Base-by-base conservation (phyloP, 2,797 vertebrate genomes). In the Varecia variegata region DNA sequence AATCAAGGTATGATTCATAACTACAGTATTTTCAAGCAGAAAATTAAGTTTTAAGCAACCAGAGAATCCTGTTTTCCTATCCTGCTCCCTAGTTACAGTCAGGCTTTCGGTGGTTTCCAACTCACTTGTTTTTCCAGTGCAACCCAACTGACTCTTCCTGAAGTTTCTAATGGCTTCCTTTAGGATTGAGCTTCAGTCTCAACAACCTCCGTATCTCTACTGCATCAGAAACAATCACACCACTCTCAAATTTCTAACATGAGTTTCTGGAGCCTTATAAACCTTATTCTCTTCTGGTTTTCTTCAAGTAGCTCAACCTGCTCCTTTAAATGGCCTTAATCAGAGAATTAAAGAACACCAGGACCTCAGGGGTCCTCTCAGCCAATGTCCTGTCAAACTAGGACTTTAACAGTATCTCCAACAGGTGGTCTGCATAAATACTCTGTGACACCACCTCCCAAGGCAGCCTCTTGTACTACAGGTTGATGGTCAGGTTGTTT, bases 21-120 rank as follows among this genome's bases (percentile, higher is more conserved):
- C 8, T 50, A 79, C 50, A 65, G 12, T 52, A 38, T 52, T 65
- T 83, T 38, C 82, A 91, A 71, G 38, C 43, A 86, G 88, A 71
- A 97, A 79, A 45, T 5, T 17, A 67, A 82, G 65, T 68, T 58
- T 43, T 14, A 74, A 32, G 58, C 82, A 67, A n/a, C 17, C 1
- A 65, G 38, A 79, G 50, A 82, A 32, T 18, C 30, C 83, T 10
- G 21, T 32, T 58, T 54, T 25, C 74, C 18, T 13, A 18, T 9
- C 27, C 45, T 52, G 35, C 47, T 43, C 50, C n/a, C 20, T 27
- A 13, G 32, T 18, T 43, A 52, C 10, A 17, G 23, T 3, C 77
- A 47, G 35, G 43, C 18, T 43, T 70, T 35, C 58, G 5, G 7
- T 1, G 43, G 62, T 84, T 77, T 71, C 74, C 11, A 9, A 70